A percentile compares a stretch with the other conserved stretches of the same genome.
phyloP scores from a whole-genome alignment of 2,888 invertebrate genomes.

The Lobophora halterata region DNA sequence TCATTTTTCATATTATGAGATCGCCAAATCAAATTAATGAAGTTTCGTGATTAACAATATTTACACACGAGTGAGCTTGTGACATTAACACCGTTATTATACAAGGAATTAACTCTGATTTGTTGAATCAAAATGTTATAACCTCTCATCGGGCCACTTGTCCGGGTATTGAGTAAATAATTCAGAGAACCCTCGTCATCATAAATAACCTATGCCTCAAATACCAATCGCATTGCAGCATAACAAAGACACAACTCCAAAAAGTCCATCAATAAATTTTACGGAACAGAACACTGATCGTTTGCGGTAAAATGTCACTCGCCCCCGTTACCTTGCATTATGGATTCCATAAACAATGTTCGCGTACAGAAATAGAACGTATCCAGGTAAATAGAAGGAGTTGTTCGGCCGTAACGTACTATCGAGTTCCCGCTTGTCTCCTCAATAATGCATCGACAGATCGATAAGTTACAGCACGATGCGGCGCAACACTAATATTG shows the following conservation, averaged over 20 bases:
- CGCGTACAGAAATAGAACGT: slow-evolving; percentile 62
- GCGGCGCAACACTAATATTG: slow-evolving; percentile 52
- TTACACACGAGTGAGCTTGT: slow-evolving; percentile 11
- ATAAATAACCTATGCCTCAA: slow-evolving; percentile 1
- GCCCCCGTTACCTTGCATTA: slow-evolving; percentile 52
- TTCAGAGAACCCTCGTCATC: too few relatives aligned
- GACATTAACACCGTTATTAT: too few relatives aligned
- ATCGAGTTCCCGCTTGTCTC: slow-evolving; percentile 46
- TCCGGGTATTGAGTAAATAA: too few relatives aligned
- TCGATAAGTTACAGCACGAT: slow-evolving; percentile 58
- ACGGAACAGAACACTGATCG: slow-evolving; percentile 39
- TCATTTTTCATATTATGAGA: slow-evolving; percentile 12
- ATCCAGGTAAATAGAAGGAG: slow-evolving; percentile 55
- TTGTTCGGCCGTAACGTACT: slow-evolving; percentile 40
- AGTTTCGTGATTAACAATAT: slow-evolving; percentile 20
- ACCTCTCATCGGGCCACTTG: too few relatives aligned
- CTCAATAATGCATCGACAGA: slow-evolving; percentile 72
- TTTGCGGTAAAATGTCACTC: slow-evolving; percentile 58
- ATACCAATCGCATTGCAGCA: slow-evolving; percentile 10
- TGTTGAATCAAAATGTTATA: too few relatives aligned
- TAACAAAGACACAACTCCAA: slow-evolving; percentile 14
- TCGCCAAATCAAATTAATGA: slow-evolving; percentile 18
- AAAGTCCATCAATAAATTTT: slow-evolving; percentile 26
- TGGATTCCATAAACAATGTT: slow-evolving; percentile 72
- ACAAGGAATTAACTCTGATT: too few relatives aligned